Percentiles rank a stretch among this genome's conserved stretches.
Evolutionary conservation across 1,140 invertebrate genomes (phyloP).

Genomic region (Musca domestica): DNA sequence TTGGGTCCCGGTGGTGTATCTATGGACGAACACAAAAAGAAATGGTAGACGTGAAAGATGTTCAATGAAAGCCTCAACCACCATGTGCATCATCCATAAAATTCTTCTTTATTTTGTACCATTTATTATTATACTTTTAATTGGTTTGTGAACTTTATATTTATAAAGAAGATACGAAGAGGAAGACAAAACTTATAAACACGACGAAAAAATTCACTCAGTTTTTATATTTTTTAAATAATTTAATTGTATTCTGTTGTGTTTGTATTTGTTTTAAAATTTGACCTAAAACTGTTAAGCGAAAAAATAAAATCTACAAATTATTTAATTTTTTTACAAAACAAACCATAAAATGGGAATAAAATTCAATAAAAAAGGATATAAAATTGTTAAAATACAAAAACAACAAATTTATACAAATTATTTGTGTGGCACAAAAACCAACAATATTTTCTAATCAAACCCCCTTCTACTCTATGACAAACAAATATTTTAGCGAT

Average conservation of each 20-base stretch:
- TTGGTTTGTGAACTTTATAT: too few relatives aligned
- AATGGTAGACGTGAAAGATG: conserved; percentile 71
- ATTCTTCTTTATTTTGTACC: too few relatives aligned
- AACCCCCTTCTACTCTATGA: too few relatives aligned
- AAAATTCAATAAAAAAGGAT: conserved; percentile 24
- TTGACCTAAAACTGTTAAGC: conserved; percentile 3
- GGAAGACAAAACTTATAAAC: not conserved
- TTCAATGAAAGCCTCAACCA: not conserved
- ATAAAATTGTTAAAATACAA: conserved; percentile 18
- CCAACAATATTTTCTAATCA: too few relatives aligned
- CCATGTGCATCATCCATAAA: too few relatives aligned
- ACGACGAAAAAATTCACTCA: conserved; percentile 5
- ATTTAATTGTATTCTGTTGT: conserved; percentile 19
- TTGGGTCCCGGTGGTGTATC: conserved; percentile 97
- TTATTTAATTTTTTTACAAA: conserved; percentile 26
- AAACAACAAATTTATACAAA: not conserved
- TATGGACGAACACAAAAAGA: conserved; percentile 99
- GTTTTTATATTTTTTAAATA: conserved; percentile 23
- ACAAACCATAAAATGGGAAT: conserved; percentile 29
- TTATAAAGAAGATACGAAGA: too few relatives aligned
- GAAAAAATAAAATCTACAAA: not conserved
- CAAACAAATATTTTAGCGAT: too few relatives aligned
- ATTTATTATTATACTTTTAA: too few relatives aligned
- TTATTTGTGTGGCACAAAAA: too few relatives aligned
- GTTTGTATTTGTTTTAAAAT: conserved; percentile 22